phyloP scores from a whole-genome alignment of 2,888 invertebrate genomes.

The Sisyra terminalis region DNA sequence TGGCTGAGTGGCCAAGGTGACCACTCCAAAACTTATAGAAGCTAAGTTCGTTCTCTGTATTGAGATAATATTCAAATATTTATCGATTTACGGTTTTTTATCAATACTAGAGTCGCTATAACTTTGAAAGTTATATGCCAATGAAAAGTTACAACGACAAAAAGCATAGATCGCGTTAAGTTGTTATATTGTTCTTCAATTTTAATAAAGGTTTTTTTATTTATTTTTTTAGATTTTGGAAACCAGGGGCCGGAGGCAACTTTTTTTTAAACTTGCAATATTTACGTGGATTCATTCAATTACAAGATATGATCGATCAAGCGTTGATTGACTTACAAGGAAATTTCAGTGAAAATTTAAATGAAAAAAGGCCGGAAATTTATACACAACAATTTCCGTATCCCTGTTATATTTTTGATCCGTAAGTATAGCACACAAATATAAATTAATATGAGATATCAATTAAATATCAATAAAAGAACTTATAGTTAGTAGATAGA shows the following conservation, averaged over 20 bases:
- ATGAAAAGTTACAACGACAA: too few relatives aligned
- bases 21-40: too few relatives aligned
- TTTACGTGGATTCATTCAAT: constrained; percentile 66
- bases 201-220: too few relatives aligned
- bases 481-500: too few relatives aligned
- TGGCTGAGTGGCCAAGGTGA: too few relatives aligned
- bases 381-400: constrained; percentile 71
- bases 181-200: neutral
- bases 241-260: constrained; percentile 44
- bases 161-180: too few relatives aligned
- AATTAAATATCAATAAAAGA: constrained; percentile 1
- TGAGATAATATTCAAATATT: too few relatives aligned
- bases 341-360: constrained; percentile 10
- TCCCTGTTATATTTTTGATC: constrained; percentile 50
- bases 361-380: constrained; percentile 20
- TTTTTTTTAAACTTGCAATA: constrained; percentile 49
- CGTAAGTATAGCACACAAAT: constrained; percentile 24
- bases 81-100: too few relatives aligned
- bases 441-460: neutral
- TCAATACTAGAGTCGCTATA: too few relatives aligned
- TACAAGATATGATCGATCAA: constrained; percentile 70
- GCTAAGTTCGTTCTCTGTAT: too few relatives aligned
- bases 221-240: constrained; percentile 36
- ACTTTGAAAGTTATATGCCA: too few relatives aligned
- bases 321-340: constrained; percentile 49